Evolutionary conservation across 2,113 vertebrate species (phyloP).

Genomic region (Chaetura pelagica): DNA sequence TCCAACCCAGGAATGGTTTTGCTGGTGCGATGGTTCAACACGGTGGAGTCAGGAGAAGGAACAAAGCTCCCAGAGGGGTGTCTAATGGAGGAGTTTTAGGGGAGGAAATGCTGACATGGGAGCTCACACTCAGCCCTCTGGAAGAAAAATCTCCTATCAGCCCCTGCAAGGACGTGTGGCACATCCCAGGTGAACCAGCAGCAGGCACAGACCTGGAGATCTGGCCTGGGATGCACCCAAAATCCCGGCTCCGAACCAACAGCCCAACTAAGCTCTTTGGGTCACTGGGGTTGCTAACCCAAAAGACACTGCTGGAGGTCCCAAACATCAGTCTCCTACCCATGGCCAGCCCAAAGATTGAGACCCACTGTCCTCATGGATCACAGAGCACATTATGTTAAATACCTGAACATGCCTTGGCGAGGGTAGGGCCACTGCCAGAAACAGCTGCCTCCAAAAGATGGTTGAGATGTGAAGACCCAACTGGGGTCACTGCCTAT

Average conservation of each 20-base stretch:
- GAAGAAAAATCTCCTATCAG: not conserved
- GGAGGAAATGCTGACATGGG: not conserved
- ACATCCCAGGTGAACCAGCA: not conserved
- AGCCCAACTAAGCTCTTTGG: not conserved
- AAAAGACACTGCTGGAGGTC: not conserved
- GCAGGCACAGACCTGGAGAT: not conserved
- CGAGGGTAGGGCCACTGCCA: not conserved
- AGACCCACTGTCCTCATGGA: rapidly evolving
- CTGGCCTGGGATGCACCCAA: not conserved
- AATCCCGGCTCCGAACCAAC: not conserved
- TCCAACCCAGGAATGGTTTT: rapidly evolving
- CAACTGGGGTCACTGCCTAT: no score
- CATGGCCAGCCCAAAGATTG: not conserved
- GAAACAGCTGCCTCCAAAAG: not conserved
- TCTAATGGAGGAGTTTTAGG: not conserved
- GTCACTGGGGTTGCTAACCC: not conserved
- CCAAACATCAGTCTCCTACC: not conserved
- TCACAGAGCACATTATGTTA: rapidly evolving
- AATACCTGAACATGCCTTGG: rapidly evolving
- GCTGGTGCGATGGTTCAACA: rapidly evolving
- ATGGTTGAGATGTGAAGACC: rapidly evolving
- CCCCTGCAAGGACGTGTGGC: rapidly evolving
- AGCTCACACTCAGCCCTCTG: not conserved
- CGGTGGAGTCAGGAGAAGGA: not conserved
- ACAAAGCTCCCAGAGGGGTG: no score